These are phyloP conservation scores for Globodera ellingtonae DNA, from an alignment of 1,140 invertebrate genomes.

Conservation along the genomic window DNA sequence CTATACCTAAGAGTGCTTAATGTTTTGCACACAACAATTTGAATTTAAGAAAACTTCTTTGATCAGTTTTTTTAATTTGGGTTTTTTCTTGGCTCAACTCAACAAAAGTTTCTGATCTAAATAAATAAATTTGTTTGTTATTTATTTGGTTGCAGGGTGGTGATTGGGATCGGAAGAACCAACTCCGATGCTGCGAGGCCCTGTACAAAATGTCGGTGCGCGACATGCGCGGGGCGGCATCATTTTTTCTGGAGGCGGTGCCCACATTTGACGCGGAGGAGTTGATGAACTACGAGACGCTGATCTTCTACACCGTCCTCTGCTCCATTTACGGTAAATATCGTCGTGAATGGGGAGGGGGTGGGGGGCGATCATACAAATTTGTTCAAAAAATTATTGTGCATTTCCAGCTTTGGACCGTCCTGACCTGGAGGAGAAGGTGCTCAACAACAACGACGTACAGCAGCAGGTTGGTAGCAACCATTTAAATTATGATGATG, in stretches of 20 bases:
- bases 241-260: conserved; percentile 93
- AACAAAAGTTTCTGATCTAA: too few species aligned
- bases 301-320: conserved; percentile 88
- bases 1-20: too few species aligned
- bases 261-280: conserved; percentile 99
- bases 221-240: conserved; percentile 92
- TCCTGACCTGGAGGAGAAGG: conserved; percentile 66
- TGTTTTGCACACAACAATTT: too few species aligned
- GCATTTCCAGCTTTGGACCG: conserved; percentile 53
- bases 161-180: conserved; percentile 96
- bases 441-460: conserved; percentile 90
- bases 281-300: conserved; percentile 90
- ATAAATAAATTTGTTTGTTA: too few species aligned
- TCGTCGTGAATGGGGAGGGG: too few species aligned
- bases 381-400: too few species aligned
- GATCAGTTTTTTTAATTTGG: too few species aligned
- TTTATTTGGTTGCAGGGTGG: conserved; percentile 75
- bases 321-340: conserved; percentile 72
- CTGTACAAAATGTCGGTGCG: conserved; percentile 92
- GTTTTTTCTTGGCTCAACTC: too few species aligned
- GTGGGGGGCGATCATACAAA: too few species aligned
- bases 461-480: conserved; percentile 74
- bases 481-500: too few species aligned
- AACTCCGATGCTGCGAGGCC: conserved; percentile 88
- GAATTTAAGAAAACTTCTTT: too few species aligned